These are phyloP conservation scores for Siniperca undulata DNA, from an alignment of 2,797 vertebrate species.

Conservation along the genomic window DNA sequence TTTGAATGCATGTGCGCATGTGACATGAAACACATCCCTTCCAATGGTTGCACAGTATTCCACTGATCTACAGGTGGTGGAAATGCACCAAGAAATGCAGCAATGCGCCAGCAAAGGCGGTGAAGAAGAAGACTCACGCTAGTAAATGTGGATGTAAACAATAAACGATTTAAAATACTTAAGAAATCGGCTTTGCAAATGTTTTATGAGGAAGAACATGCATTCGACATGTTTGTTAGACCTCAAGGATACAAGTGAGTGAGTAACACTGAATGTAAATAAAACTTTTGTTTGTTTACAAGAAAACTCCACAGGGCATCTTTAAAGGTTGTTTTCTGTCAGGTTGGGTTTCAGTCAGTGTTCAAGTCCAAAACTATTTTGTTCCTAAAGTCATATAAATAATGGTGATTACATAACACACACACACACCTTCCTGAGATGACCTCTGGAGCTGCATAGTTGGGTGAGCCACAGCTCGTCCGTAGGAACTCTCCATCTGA, in stretches of 20 bases:
- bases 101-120: background rate
- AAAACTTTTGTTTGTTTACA: background rate
- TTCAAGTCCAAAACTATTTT: no score
- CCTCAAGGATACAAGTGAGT: no score
- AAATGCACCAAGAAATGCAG: background rate
- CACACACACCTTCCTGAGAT: slow-evolving; percentile 95
- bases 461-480: slow-evolving; percentile 99
- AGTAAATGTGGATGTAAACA: background rate
- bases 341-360: no score
- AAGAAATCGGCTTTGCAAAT: background rate
- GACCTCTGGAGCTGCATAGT: slow-evolving; percentile 98
- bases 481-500: slow-evolving; percentile 98
- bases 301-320: background rate
- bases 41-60: background rate
- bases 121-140: background rate
- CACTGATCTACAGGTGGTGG: background rate
- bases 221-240: background rate
- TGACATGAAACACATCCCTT: background rate
- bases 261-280: background rate
- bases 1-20: background rate
- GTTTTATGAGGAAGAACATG: background rate
- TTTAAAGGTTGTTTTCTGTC: background rate
- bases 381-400: background rate
- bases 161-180: background rate
- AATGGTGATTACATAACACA: background rate